Percentiles rank a stretch among this genome's conserved stretches.
These are phyloP conservation scores for Matsumurasca onukii DNA, from an alignment of 1,140 invertebrate species.

Conservation along the genomic window DNA sequence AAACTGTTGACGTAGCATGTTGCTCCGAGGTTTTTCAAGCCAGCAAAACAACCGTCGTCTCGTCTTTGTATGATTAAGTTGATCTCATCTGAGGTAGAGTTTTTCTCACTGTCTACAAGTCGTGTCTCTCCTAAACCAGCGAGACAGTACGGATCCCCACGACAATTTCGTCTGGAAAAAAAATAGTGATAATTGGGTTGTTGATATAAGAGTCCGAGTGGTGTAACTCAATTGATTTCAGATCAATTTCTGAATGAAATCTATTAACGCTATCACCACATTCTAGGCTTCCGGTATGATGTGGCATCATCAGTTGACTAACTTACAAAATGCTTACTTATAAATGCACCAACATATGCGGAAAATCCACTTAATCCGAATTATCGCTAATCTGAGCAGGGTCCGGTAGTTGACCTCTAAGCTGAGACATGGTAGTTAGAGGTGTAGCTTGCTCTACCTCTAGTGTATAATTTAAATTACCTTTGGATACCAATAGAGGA, in stretches of 20 bases:
- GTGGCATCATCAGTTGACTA: neutral
- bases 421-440: too few species aligned
- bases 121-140: slow-evolving; percentile 61
- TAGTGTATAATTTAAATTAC: too few species aligned
- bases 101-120: slow-evolving; percentile 48
- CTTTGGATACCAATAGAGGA: too few species aligned
- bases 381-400: too few species aligned
- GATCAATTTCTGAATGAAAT: neutral
- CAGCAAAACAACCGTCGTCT: slow-evolving; percentile 56
- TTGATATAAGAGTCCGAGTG: neutral
- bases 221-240: neutral
- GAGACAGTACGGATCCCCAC: slow-evolving; percentile 65
- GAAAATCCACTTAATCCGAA: too few species aligned
- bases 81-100: slow-evolving; percentile 49
- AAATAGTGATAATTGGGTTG: slow-evolving; percentile 17
- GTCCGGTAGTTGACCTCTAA: too few species aligned
- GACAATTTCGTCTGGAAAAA: slow-evolving; percentile 61
- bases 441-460: too few species aligned
- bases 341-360: neutral
- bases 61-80: slow-evolving; percentile 57
- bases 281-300: neutral
- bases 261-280: neutral
- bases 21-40: slow-evolving; percentile 69
- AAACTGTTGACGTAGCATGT: slow-evolving; percentile 76
- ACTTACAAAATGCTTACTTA: neutral